Evolutionary conservation across 2,797 vertebrate genomes (phyloP).

Genomic region (Sebastes umbrosus): DNA sequence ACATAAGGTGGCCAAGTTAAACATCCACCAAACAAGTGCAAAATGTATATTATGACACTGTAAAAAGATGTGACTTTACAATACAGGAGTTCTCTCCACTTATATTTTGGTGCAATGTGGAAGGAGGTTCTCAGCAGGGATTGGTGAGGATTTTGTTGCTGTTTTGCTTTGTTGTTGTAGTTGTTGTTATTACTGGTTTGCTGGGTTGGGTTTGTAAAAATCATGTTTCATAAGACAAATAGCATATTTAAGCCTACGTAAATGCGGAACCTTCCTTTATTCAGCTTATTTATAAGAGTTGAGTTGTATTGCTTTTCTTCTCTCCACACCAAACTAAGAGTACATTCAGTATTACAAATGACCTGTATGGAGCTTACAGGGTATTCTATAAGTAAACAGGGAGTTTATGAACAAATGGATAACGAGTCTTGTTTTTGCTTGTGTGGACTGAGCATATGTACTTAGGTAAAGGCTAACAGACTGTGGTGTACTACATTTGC

Average conservation of each 20-base stretch:
- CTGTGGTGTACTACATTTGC: not conserved
- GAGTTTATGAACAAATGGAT: not conserved
- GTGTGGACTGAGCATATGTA: not conserved
- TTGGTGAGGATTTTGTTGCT: not conserved
- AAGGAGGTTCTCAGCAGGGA: not conserved
- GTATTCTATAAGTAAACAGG: not conserved
- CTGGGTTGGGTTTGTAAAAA: not conserved
- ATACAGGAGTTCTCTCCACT: not conserved
- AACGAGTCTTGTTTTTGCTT: not conserved
- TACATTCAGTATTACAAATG: not conserved
- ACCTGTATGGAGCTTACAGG: not conserved
- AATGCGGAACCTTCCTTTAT: not conserved
- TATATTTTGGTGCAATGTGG: not conserved
- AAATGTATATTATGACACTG: no score
- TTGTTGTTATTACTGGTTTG: not conserved
- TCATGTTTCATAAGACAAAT: not conserved
- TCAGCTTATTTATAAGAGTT: not conserved
- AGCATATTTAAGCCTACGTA: not conserved
- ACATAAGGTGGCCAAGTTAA: not conserved
- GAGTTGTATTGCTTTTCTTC: not conserved
- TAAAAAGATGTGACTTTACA: not conserved
- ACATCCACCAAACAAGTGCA: no score
- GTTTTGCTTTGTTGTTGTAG: not conserved
- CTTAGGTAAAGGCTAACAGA: not conserved
- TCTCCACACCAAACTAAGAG: not conserved